Conservation (phyloP, 2,888 invertebrate genomes). For the Calephelis perditalis region DNA sequence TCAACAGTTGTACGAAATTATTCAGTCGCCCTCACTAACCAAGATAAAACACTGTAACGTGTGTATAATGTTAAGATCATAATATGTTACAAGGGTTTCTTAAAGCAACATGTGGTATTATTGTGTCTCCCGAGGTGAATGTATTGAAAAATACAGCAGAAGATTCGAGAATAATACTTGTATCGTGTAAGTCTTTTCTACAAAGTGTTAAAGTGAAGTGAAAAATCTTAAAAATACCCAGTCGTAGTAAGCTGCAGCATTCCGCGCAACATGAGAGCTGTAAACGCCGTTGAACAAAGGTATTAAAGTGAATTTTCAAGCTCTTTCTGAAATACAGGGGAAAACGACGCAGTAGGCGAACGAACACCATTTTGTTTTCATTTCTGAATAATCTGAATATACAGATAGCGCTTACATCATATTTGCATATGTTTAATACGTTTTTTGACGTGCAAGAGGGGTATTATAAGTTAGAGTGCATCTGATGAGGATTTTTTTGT, state of each 20-base stretch:
- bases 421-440: constrained; percentile 4
- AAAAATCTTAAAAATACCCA: constrained; percentile 43
- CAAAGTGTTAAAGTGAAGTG: constrained; percentile 40
- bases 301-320: constrained; percentile 73
- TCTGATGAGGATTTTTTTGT: too few relatives aligned
- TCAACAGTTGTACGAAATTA: too few relatives aligned
- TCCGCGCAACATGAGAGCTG: constrained; percentile 58
- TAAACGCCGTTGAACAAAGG: constrained; percentile 72
- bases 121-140: background rate
- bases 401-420: constrained; percentile 58
- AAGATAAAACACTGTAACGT: too few relatives aligned
- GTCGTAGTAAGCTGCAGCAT: constrained; percentile 57
- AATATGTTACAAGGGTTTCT: too few relatives aligned
- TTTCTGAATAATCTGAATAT: constrained; percentile 52
- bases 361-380: constrained; percentile 59
- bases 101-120: too few relatives aligned
- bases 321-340: constrained; percentile 56
- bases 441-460: too few relatives aligned
- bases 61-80: too few relatives aligned
- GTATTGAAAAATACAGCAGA: background rate
- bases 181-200: constrained; percentile 1
- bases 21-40: too few relatives aligned
- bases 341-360: constrained; percentile 60
- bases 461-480: too few relatives aligned
- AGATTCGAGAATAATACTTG: background rate